Conservation (phyloP, 2,113 vertebrate species). For the Pedionomus torquatus region DNA sequence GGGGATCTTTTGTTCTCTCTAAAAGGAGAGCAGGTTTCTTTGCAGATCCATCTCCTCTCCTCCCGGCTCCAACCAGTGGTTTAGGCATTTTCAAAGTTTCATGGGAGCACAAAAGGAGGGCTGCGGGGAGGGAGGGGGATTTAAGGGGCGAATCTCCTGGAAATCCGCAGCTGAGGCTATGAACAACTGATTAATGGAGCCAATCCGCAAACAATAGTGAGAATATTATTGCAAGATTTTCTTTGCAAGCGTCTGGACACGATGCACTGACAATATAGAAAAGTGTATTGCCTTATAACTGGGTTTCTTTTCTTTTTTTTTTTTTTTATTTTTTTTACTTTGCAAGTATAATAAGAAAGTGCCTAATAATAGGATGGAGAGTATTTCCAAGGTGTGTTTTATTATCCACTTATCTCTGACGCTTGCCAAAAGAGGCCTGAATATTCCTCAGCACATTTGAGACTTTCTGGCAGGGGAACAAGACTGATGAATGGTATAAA, state of each 20-base stretch:
- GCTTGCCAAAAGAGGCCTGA: slow-evolving; percentile 56
- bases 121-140: background rate
- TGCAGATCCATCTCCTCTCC: slow-evolving; percentile 21
- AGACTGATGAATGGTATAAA: slow-evolving; percentile 33
- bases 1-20: slow-evolving; percentile 10
- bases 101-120: slow-evolving; percentile 8
- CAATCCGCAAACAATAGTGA: background rate
- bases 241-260: background rate
- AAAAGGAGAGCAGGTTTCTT: slow-evolving; percentile 25
- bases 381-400: slow-evolving; percentile 47
- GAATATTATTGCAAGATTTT: background rate
- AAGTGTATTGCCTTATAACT: background rate
- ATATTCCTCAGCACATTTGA: slow-evolving; percentile 44
- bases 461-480: slow-evolving; percentile 25
- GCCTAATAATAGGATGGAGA: slow-evolving; percentile 41
- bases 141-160: background rate
- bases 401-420: slow-evolving; percentile 40
- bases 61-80: background rate
- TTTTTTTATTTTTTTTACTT: background rate
- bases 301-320: background rate
- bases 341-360: slow-evolving; percentile 41
- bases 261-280: background rate
- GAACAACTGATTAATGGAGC: slow-evolving; percentile 33
- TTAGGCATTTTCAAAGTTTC: background rate
- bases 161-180: background rate